Evolutionary conservation across 2,113 vertebrate genomes (phyloP).

Genomic region (Ondatra zibethicus): DNA sequence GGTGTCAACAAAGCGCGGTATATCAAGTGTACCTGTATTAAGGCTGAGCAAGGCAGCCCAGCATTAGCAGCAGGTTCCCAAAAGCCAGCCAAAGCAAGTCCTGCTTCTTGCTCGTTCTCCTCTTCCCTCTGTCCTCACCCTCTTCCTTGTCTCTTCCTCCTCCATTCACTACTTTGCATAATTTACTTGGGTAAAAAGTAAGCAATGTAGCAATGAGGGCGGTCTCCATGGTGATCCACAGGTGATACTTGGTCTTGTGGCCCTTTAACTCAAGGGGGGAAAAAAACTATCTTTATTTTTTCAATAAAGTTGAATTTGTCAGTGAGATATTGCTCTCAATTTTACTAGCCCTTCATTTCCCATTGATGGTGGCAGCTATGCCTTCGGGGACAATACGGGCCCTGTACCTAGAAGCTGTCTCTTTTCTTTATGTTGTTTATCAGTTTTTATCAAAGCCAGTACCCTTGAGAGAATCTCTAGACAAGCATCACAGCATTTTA

Average conservation of each 20-base stretch:
- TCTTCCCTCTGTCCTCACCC: rapidly evolving
- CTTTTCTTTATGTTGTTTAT: neutral
- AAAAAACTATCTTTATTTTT: neutral
- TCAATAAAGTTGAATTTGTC: neutral
- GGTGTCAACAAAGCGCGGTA: neutral
- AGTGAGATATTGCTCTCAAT: neutral
- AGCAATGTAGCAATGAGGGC: neutral
- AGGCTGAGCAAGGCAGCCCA: neutral
- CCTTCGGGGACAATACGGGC: neutral
- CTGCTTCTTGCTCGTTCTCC: neutral
- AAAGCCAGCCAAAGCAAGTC: neutral
- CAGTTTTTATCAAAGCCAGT: neutral
- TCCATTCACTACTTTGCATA: neutral
- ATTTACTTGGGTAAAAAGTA: neutral
- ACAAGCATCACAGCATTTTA: slow-evolving; percentile 6
- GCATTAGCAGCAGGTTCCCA: neutral
- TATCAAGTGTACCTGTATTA: neutral
- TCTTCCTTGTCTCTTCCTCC: too few relatives aligned
- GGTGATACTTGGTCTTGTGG: too few relatives aligned
- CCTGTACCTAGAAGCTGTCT: neutral
- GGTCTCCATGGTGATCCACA: neutral
- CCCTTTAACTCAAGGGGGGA: neutral
- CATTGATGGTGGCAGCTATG: neutral
- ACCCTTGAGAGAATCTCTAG: neutral
- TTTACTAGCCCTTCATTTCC: neutral